Evolutionary conservation across 2,888 invertebrate species (phyloP), one percentile per base, ranked within the genome.

Genomic region (Ectemnius cavifrons): DNA sequence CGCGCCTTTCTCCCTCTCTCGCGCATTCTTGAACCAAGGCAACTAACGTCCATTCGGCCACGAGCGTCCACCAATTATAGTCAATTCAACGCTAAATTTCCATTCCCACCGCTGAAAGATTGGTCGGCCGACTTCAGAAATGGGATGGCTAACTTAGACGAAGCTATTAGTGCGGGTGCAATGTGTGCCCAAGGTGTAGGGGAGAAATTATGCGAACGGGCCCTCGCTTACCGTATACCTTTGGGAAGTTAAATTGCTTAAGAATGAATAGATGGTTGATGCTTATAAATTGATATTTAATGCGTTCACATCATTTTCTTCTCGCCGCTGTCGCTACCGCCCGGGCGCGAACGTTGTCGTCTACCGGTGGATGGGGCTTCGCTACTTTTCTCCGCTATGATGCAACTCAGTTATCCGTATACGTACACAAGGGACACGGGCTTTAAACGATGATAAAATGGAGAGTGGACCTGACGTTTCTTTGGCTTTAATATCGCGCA

Each of bases 261-360:
- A 62, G 45, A 62, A 46, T 46, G 14, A 27, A 47, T 20, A 16
- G 56, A 23, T 37, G 18, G 70, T 47, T 23, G 61, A 65, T 37
- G 13, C 58, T 57, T 52, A 46, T 46, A 46, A 75, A 75, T 75
- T 68, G 75, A 58, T 46, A 63, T 47, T 65, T 75, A 75, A 71
- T 75, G 75, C 58, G 70, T 14, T 28, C 58, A 46, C 52, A 52
- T 59, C 62, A 58, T 63, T 66, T 68, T 71, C 28, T 23, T 20
- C 23, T 66, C 3, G 45, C 20, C 28, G 70, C 3, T 23, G 59
- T 3, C 20, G 2, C 20, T 20, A 3, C 23, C 23, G 23, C 2
- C 28, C 56, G 6, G 65, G 65, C 67, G 68, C 71, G 71, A 73
- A 66, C 67, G 77, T 68, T 71, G 71, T 77, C 71, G 37, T 65